Base-by-base conservation (phyloP, 2,888 invertebrate species). In the Leptodirus hochenwartii region DNA sequence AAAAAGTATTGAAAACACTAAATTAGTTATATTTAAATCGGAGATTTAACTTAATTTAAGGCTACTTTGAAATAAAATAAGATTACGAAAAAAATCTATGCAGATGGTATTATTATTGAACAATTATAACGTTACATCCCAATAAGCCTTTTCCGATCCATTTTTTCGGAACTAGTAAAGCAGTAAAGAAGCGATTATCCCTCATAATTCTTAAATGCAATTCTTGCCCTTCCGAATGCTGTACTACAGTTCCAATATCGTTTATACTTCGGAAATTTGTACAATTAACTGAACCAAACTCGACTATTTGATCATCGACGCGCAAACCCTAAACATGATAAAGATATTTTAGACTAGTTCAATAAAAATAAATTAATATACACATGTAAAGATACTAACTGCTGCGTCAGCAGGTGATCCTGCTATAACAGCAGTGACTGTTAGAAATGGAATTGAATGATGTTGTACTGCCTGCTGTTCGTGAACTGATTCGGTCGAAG, bases 371-470 rank as follows among this genome's bases (percentile, higher is more conserved):
- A 26, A 11, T 13, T 26, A 15, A 12, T 33, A 15, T 5, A 4
- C 12, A 32, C 20, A 26, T 23, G 9, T 5, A 22, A 26, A 26
- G 5, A 6, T 28, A 4, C 17, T 17, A 34, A 48, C 67, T 63
- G 80, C 81, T 40, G 62, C 51, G 45, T 78, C 74, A n/a, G 88
- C 84, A 8, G 88, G 88, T 1, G 87, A 88, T 15, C 72, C 74
- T 26, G 65, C 56, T 26, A 69, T 69, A 4, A 90, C 79, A 30
- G 69, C 51, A 35, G 74, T 76, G 2, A 90, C n/a, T 20, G n/a
- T 20, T 20, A 8, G 20, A 6, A 20, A 6, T 20, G 20, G 20
- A 6, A 20, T n/a, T 20, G 20, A 6, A 20, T 8, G 20, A 8
- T 20, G 20, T 23, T 17, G 17, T 17, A 15, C 15, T 22, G 15